These are phyloP conservation scores for Bursaphelenchus okinawaensis DNA, from an alignment of 2,888 invertebrate genomes.

Conservation along the genomic window DNA sequence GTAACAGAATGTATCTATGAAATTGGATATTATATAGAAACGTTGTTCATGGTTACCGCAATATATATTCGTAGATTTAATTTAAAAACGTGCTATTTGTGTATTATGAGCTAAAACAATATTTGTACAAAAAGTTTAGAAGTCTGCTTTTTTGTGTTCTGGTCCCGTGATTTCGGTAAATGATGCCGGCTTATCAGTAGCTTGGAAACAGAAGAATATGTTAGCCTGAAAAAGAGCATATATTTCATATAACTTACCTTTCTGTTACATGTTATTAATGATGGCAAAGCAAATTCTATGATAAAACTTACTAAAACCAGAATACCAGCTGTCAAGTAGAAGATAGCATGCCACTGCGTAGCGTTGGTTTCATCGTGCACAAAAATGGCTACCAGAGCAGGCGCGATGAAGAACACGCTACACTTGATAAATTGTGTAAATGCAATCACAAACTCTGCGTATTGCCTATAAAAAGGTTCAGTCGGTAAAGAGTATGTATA, in stretches of 20 bases:
- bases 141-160: not conserved
- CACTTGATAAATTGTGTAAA: conserved; percentile 56
- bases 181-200: conserved; percentile 6
- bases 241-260: not conserved
- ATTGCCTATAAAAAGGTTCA: conserved; percentile 48
- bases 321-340: conserved; percentile 20
- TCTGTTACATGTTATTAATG: not conserved
- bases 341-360: conserved; percentile 26
- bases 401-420: conserved; percentile 46
- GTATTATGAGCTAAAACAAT: no score
- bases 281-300: not conserved
- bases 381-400: conserved; percentile 42
- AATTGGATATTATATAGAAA: no score
- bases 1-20: no score
- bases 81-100: no score
- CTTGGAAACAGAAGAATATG: conserved; percentile 14
- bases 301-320: conserved; percentile 28
- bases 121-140: no score
- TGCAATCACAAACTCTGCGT: conserved; percentile 50
- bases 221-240: conserved; percentile 6
- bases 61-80: no score
- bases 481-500: no score
- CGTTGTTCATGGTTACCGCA: no score
- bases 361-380: conserved; percentile 23
- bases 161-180: conserved; percentile 4